Conservation (phyloP, 1,140 invertebrate species). For the Drosophila pandora region DNA sequence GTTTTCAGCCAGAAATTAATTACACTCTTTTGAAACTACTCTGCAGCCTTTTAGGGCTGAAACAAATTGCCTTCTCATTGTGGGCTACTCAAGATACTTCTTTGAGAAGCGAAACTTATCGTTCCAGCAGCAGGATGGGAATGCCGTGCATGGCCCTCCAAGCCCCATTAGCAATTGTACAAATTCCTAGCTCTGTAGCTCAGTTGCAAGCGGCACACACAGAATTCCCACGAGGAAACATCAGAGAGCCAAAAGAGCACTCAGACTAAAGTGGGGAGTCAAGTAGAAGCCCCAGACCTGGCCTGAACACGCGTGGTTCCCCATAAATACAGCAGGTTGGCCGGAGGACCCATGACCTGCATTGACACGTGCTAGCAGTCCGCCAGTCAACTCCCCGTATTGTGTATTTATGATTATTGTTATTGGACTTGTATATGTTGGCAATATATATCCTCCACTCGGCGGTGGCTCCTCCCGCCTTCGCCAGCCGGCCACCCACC, state of each 20-base stretch:
- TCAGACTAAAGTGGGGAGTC: slow-evolving; percentile 39
- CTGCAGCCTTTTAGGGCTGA: slow-evolving; percentile 1
- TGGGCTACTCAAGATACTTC: neutral
- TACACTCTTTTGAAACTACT: neutral
- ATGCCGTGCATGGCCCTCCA: slow-evolving; percentile 2
- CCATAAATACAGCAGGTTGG: slow-evolving; percentile 10
- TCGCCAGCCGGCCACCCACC: neutral
- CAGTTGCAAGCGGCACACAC: neutral
- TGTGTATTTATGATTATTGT: slow-evolving; percentile 69
- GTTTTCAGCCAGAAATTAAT: slow-evolving; percentile 10
- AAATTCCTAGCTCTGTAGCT: slow-evolving; percentile 2
- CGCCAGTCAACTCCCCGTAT: slow-evolving; percentile 18
- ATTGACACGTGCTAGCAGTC: slow-evolving; percentile 38
- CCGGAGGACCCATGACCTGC: slow-evolving; percentile 13
- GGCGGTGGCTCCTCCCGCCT: neutral
- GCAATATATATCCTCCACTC: slow-evolving; percentile 9
- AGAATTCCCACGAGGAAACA: slow-evolving; percentile 23
- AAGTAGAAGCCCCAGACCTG: slow-evolving; percentile 28
- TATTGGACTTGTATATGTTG: slow-evolving; percentile 31
- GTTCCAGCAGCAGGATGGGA: neutral
- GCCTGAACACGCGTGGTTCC: slow-evolving; percentile 19
- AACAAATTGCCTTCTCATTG: slow-evolving; percentile 15
- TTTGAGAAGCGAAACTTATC: slow-evolving; percentile 9
- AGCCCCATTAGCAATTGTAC: slow-evolving; percentile 32
- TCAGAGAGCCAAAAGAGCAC: slow-evolving; percentile 23